A percentile compares a stretch with the other conserved stretches of the same genome.
These are phyloP conservation scores for Rhodophaea formosa DNA, from an alignment of 2,888 invertebrate species.

Conservation along the genomic window DNA sequence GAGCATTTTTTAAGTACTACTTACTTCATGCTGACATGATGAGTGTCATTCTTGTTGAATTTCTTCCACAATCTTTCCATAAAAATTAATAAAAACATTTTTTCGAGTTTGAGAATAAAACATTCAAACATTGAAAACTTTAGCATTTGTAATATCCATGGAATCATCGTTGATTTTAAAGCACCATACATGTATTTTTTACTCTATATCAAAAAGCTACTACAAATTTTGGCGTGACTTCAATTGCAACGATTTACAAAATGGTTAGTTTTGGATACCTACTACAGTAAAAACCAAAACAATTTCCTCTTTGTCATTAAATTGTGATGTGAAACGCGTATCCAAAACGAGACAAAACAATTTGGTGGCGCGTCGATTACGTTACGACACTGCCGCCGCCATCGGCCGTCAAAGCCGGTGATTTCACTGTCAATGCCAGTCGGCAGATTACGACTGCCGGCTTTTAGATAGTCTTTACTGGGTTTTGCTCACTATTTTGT, in stretches of 20 bases:
- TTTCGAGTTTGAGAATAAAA: too few relatives aligned
- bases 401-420: slow-evolving; percentile 32
- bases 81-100: too few relatives aligned
- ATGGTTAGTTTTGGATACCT: neutral
- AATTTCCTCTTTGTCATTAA: neutral
- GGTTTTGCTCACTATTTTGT: slow-evolving; percentile 17
- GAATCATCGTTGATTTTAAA: too few relatives aligned
- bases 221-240: too few relatives aligned
- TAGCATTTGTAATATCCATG: too few relatives aligned
- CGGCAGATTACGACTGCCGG: slow-evolving; percentile 26
- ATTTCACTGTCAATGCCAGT: slow-evolving; percentile 58
- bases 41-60: too few relatives aligned
- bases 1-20: too few relatives aligned
- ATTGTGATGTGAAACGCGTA: neutral
- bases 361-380: slow-evolving; percentile 40
- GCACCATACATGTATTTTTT: too few relatives aligned
- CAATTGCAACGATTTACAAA: neutral
- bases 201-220: too few relatives aligned
- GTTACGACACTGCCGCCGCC: slow-evolving; percentile 55
- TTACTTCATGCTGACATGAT: too few relatives aligned
- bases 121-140: too few relatives aligned
- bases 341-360: slow-evolving; percentile 2
- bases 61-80: too few relatives aligned
- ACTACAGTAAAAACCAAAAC: neutral
- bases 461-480: slow-evolving; percentile 18